Evolutionary conservation across 2,113 vertebrate species (phyloP), one percentile per base, ranked within the genome.

Genomic region (Falco punctatus): DNA sequence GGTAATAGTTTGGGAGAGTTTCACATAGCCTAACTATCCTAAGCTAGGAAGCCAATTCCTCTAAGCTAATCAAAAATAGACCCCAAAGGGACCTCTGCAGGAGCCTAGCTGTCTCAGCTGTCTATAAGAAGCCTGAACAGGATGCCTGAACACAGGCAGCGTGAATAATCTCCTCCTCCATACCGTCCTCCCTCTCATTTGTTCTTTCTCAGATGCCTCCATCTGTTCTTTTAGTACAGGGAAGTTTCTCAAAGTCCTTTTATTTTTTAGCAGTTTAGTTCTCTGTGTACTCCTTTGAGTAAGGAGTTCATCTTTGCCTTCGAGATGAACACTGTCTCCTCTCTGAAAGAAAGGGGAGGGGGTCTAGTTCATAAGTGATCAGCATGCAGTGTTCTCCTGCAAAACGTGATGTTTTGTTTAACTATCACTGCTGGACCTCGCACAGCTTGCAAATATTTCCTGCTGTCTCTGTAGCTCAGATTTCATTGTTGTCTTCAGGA

Each of bases 361-460:
- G 62, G 70, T 69, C 80, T 75, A 16, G 74, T 88, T 96, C 83
- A 73, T 92, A 92, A 97, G 87, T 66, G 80, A 94, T 94, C 90
- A 75, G 85, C 92, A 75, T 91, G 94, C 74, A 95, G 81, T 0
- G 0, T 52, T 86, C 83, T 95, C 92, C 93, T 96, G 71, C 35
- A 73, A 96, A 95, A 97, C 5, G 65, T 92, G 92, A 93, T 96
- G 92, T 96, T 97, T 97, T 94, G 84, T 95, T 97, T 96, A 90
- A 96, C 17, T 78, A 72, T 92, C 94, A 74, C 95, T 72, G 87
- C 78, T 97, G 95, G 96, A 94, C 92, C 88, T 92, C 5, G 71
- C 97, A 95, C 95, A 97, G 97, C 96, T 95, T 97, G 96, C 95
- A 95, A 94, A 97, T 81, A 95, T 75, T 92, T 92, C 97, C 96